Percentiles rank a stretch among this genome's conserved stretches.
Conservation (phyloP, 2,113 vertebrate species). For the Catharus minimus region DNA sequence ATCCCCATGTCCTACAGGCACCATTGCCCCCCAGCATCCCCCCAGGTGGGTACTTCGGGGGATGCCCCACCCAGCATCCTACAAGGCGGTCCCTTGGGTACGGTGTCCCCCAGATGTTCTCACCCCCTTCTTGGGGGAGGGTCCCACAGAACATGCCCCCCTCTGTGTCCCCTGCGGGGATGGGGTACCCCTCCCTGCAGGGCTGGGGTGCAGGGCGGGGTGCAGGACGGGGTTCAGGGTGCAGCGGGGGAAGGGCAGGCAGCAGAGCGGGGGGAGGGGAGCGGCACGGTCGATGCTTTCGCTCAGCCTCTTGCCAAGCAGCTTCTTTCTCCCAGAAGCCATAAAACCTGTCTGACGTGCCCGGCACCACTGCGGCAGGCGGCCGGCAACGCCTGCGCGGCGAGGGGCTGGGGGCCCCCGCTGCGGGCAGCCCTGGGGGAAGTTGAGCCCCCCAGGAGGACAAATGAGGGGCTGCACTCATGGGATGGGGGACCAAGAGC, state of each 20-base stretch:
- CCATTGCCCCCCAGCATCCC: neutral
- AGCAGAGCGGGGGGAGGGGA: neutral
- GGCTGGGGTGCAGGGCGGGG: neutral
- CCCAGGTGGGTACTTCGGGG: neutral
- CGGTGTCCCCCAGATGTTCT: accelerated
- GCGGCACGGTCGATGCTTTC: neutral
- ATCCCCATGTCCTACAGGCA: neutral
- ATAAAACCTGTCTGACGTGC: conserved; percentile 56
- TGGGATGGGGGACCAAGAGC: accelerated
- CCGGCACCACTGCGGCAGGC: conserved; percentile 41
- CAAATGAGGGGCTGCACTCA: neutral
- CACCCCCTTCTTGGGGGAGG: neutral
- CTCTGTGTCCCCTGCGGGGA: neutral
- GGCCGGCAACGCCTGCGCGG: neutral
- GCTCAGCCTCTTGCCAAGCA: conserved; percentile 24
- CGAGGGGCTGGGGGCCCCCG: neutral
- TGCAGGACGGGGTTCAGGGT: neutral
- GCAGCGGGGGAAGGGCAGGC: neutral
- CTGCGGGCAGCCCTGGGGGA: neutral
- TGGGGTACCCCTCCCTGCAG: neutral
- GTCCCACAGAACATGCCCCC: neutral
- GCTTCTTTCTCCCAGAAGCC: conserved; percentile 37
- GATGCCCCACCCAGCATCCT: neutral
- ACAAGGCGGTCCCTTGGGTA: accelerated
- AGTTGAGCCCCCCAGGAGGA: neutral